phyloP scores from a whole-genome alignment of 2,797 vertebrate species.

The Karalla daura region DNA sequence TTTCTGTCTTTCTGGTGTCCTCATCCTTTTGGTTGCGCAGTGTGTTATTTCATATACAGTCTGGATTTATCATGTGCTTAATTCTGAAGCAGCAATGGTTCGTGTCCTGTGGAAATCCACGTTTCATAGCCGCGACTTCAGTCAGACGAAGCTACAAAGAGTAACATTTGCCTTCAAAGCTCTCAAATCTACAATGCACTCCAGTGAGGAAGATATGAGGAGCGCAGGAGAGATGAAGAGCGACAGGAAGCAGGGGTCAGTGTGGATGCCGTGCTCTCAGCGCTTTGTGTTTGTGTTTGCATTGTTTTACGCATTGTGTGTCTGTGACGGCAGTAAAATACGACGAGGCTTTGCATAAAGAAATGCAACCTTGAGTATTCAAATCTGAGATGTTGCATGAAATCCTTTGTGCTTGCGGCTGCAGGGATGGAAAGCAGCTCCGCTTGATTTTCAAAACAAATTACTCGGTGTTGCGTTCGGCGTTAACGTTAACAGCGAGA shows the following conservation, averaged over 20 bases:
- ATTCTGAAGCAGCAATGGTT: not conserved
- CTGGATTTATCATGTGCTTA: not conserved
- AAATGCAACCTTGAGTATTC: conserved; percentile 72
- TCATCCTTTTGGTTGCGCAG: not conserved
- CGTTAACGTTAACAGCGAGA: conserved; percentile 17
- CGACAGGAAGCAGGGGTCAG: not conserved
- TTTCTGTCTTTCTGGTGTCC: not conserved
- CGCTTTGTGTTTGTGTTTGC: conserved; percentile 56
- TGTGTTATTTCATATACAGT: not conserved
- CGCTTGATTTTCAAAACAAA: conserved; percentile 71
- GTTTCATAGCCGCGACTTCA: not conserved
- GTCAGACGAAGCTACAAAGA: not conserved
- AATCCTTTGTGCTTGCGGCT: conserved; percentile 55
- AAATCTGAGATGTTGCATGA: conserved; percentile 69
- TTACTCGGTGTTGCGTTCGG: conserved; percentile 22
- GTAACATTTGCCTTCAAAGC: not conserved
- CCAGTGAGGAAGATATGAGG: not conserved
- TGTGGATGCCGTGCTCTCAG: not conserved
- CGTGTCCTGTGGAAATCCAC: not conserved
- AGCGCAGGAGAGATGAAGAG: not conserved
- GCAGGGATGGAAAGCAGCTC: conserved; percentile 43
- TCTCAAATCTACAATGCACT: not conserved
- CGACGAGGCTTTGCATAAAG: conserved; percentile 73
- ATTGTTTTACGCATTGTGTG: conserved; percentile 53
- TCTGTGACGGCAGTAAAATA: conserved; percentile 72